Percentiles rank a stretch among this genome's conserved stretches.
Conservation (phyloP, 1,140 invertebrate species). For the Trichogramma pretiosum region DNA sequence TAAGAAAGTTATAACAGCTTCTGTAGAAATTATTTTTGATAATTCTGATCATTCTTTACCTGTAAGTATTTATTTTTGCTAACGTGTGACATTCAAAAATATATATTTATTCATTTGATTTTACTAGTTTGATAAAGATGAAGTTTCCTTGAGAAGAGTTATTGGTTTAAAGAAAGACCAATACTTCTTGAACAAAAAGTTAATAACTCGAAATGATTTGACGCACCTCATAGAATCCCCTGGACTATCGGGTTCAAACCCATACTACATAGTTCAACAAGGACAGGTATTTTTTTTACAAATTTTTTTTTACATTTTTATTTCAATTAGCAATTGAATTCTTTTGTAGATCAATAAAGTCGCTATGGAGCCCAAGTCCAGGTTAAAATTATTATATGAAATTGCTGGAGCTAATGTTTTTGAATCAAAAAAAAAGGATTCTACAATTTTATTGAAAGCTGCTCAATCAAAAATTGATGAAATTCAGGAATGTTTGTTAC, state of each 20-base stretch:
- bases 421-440: slow-evolving; percentile 94
- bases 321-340: slow-evolving; percentile 6
- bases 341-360: slow-evolving; percentile 89
- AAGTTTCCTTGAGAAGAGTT: slow-evolving; percentile 87
- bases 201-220: slow-evolving; percentile 91
- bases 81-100: background rate
- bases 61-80: slow-evolving; percentile 47
- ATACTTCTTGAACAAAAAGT: slow-evolving; percentile 97
- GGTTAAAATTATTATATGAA: slow-evolving; percentile 88
- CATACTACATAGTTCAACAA: slow-evolving; percentile 99
- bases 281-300: slow-evolving; percentile 69
- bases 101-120: slow-evolving; percentile 17
- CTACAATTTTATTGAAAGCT: slow-evolving; percentile 85
- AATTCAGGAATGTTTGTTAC: slow-evolving; percentile 76
- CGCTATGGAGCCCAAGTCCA: slow-evolving; percentile 95
- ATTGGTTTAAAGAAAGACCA: slow-evolving; percentile 99
- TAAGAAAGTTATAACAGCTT: slow-evolving; percentile 90
- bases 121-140: slow-evolving; percentile 88
- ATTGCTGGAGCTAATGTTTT: slow-evolving; percentile 94
- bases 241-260: slow-evolving; percentile 97
- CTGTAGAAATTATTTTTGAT: slow-evolving; percentile 99
- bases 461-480: slow-evolving; percentile 95
- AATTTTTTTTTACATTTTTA: slow-evolving; percentile 8
- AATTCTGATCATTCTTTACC: slow-evolving; percentile 95
- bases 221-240: slow-evolving; percentile 97